Percentiles rank a stretch among this genome's conserved stretches.
Evolutionary conservation across 2,797 vertebrate genomes (phyloP).

Genomic region (Macropus fuliginosus): DNA sequence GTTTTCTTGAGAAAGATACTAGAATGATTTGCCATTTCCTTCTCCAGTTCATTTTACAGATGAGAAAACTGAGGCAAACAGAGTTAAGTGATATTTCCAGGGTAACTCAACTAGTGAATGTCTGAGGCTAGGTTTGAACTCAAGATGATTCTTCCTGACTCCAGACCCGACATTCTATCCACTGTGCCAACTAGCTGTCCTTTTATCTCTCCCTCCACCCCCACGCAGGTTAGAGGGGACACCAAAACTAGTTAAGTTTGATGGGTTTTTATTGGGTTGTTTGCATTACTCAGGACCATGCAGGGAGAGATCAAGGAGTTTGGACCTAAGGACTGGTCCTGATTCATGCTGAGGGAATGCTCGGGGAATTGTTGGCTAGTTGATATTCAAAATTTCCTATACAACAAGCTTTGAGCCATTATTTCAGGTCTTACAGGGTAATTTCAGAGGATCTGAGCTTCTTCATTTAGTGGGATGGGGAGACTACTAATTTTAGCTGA

Average conservation of each 20-base stretch:
- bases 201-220: too few relatives aligned
- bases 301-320: neutral
- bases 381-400: neutral
- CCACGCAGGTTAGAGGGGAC: neutral
- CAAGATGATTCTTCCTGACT: neutral
- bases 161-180: neutral
- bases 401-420: neutral
- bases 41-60: neutral
- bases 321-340: neutral
- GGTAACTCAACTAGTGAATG: neutral
- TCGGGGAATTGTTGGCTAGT: neutral
- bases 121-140: neutral
- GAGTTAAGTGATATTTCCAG: neutral
- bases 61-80: neutral
- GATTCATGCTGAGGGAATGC: neutral
- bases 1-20: neutral
- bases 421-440: neutral
- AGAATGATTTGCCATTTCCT: neutral
- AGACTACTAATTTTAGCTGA: neutral
- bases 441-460: neutral
- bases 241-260: neutral
- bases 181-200: neutral
- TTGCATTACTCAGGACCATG: neutral
- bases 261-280: neutral
- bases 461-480: neutral